Percentiles rank a stretch among this genome's conserved stretches.
phyloP scores from a whole-genome alignment of 2,888 invertebrate genomes.

The Auanema freiburgensis region DNA sequence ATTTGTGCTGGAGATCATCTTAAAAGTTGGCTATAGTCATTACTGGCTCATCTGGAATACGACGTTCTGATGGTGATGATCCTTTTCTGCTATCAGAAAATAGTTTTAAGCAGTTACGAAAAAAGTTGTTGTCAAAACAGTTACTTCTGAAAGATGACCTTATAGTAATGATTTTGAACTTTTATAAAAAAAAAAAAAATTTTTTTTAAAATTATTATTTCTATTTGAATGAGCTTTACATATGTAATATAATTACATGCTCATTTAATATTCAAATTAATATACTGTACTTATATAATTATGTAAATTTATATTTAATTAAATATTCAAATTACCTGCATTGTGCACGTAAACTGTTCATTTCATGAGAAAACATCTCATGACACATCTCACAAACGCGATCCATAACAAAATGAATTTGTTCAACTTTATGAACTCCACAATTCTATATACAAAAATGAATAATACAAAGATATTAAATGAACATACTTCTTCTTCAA shows the following conservation, averaged over 20 bases:
- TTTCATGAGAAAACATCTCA: slow-evolving; percentile 36
- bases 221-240: too few species aligned
- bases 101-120: slow-evolving; percentile 35
- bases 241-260: too few species aligned
- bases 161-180: not conserved
- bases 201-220: too few species aligned
- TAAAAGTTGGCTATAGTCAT: too few species aligned
- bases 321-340: slow-evolving; percentile 24
- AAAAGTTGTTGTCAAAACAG: slow-evolving; percentile 29
- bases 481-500: slow-evolving; percentile 9
- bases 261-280: too few species aligned
- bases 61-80: too few species aligned
- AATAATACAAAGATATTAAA: not conserved
- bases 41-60: too few species aligned
- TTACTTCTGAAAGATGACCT: slow-evolving; percentile 18
- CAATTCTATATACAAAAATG: slow-evolving; percentile 27
- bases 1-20: too few species aligned
- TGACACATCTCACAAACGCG: slow-evolving; percentile 45
- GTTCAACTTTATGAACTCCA: slow-evolving; percentile 24
- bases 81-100: slow-evolving; percentile 23
- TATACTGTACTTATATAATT: not conserved
- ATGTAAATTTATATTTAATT: not conserved
- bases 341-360: slow-evolving; percentile 33
- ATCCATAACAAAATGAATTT: slow-evolving; percentile 42
- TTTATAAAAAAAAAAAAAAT: slow-evolving; percentile 2